phyloP scores from a whole-genome alignment of 2,797 vertebrate genomes.

The Mareca penelope region DNA sequence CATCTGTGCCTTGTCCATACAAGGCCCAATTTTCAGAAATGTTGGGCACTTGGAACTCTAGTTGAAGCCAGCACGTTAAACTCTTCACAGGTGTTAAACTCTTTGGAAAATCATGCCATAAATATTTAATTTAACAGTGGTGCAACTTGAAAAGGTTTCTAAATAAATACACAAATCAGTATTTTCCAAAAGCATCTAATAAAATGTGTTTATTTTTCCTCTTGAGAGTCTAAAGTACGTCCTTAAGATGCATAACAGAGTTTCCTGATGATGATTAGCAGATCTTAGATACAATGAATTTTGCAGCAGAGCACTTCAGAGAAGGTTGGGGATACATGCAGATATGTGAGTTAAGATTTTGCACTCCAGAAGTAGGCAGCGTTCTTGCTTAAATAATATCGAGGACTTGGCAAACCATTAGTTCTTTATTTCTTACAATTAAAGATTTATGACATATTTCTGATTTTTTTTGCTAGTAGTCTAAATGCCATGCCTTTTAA shows the following conservation, averaged over 20 bases:
- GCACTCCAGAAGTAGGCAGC: constrained; percentile 12
- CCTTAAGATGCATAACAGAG: constrained; percentile 59
- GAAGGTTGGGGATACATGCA: neutral
- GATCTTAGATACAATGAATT: constrained; percentile 43
- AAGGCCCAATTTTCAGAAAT: neutral
- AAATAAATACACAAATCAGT: constrained; percentile 68
- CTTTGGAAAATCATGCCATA: constrained; percentile 55
- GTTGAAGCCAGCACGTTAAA: neutral
- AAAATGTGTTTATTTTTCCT: constrained; percentile 70
- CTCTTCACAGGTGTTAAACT: constrained; percentile 56
- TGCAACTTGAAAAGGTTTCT: constrained; percentile 66
- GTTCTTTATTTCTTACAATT: constrained; percentile 30
- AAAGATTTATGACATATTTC: constrained; percentile 51
- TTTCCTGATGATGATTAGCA: constrained; percentile 62
- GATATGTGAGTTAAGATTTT: constrained; percentile 19
- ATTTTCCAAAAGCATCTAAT: constrained; percentile 72
- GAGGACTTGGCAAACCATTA: constrained; percentile 46
- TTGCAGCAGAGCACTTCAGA: constrained; percentile 48
- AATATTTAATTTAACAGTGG: constrained; percentile 70
- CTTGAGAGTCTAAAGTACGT: constrained; percentile 58
- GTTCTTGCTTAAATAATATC: constrained; percentile 38
- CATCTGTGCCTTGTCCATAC: neutral
- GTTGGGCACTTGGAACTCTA: neutral
- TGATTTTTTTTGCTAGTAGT: constrained; percentile 19
- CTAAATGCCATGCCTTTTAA: constrained; percentile 54